Conservation (phyloP, 1,140 invertebrate species). For the Drosophila lini region DNA sequence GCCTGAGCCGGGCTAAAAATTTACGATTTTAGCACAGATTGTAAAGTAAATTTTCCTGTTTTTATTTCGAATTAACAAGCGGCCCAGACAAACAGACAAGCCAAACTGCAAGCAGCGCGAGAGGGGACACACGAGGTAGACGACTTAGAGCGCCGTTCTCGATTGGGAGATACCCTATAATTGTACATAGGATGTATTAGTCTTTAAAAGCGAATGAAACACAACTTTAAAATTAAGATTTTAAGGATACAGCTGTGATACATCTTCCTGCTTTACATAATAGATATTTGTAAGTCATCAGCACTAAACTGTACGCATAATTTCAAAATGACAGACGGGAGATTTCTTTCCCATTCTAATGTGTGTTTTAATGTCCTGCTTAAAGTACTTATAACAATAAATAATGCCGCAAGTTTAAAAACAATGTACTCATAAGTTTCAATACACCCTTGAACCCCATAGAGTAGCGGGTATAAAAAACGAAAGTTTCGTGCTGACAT, state of each 20-base stretch:
- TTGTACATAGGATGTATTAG: not conserved
- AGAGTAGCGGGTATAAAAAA: constrained; percentile 58
- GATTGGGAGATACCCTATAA: constrained; percentile 7
- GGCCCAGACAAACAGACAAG: constrained; percentile 55
- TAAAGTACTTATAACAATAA: not conserved
- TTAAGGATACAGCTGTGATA: not conserved
- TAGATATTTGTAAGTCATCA: not conserved
- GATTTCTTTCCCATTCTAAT: not conserved
- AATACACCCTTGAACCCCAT: not conserved
- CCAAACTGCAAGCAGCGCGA: constrained; percentile 18
- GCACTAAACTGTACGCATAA: not conserved
- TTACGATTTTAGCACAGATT: constrained; percentile 82
- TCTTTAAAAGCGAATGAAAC: not conserved
- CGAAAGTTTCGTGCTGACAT: constrained; percentile 65
- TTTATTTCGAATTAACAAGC: constrained; percentile 81
- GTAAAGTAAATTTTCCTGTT: constrained; percentile 82
- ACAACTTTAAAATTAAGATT: not conserved
- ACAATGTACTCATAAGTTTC: not conserved
- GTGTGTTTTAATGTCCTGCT: not conserved
- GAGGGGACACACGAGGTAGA: constrained; percentile 16
- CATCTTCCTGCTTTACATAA: not conserved
- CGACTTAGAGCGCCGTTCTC: not conserved
- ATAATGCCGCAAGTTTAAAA: not conserved
- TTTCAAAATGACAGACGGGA: not conserved
- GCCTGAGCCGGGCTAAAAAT: constrained; percentile 72